A percentile compares a stretch with the other conserved stretches of the same genome.
Evolutionary conservation across 2,888 invertebrate genomes (phyloP).

Genomic region (Gortyna flavago): DNA sequence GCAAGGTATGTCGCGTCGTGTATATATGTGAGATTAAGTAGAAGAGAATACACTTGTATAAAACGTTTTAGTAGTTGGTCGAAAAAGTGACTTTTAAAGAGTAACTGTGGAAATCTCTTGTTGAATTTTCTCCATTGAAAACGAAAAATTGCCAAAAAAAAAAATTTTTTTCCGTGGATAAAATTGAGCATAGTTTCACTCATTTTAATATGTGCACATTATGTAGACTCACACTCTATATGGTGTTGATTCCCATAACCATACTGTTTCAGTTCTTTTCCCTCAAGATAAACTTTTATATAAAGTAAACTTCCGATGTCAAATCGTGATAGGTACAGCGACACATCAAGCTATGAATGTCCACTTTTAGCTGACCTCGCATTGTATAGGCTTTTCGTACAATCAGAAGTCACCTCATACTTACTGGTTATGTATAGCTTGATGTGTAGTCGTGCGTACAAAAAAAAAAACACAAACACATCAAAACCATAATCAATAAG

Average conservation of each 20-base stretch:
- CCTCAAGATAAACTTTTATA: background rate
- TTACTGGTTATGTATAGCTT: background rate
- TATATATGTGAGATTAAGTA: background rate
- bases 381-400: background rate
- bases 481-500: slow-evolving; percentile 28
- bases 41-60: background rate
- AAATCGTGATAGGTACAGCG: background rate
- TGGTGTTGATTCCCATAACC: no score
- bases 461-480: background rate
- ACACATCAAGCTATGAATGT: background rate
- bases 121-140: background rate
- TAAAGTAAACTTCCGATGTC: slow-evolving; percentile 14
- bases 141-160: background rate
- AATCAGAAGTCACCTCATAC: background rate
- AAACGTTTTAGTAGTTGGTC: background rate
- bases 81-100: background rate
- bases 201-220: background rate
- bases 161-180: background rate
- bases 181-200: background rate
- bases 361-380: background rate
- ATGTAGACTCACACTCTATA: background rate
- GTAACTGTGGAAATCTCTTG: background rate
- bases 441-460: background rate
- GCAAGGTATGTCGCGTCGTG: slow-evolving; percentile 2
- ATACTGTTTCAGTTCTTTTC: background rate